Percentiles rank a stretch among this genome's conserved stretches.
Evolutionary conservation across 1,140 invertebrate species (phyloP).

Genomic region (Amyelois transitella): DNA sequence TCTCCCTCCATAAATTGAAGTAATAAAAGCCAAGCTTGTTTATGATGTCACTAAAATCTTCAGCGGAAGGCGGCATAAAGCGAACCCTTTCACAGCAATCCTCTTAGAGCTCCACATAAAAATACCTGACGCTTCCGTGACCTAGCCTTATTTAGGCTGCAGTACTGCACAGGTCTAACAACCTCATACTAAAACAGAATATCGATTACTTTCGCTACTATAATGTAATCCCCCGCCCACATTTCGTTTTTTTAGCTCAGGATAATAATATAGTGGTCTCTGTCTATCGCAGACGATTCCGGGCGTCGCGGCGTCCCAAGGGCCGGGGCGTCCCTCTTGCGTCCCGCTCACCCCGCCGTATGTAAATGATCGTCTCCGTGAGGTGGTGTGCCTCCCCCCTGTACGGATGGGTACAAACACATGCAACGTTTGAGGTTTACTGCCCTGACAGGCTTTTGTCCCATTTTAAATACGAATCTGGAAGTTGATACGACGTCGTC

Average conservation of each 20-base stretch:
- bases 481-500: constrained; percentile 39
- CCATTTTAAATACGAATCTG: constrained; percentile 66
- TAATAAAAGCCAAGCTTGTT: constrained; percentile 20
- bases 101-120: constrained; percentile 24
- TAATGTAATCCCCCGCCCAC: constrained; percentile 74
- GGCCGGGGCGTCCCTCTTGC: constrained; percentile 54
- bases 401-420: constrained; percentile 29
- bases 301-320: constrained; percentile 32
- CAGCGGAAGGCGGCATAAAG: not conserved
- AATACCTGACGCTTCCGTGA: constrained; percentile 28
- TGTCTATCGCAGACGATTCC: constrained; percentile 42
- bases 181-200: constrained; percentile 72
- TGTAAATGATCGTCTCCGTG: constrained; percentile 68
- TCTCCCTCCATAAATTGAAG: not conserved
- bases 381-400: constrained; percentile 42
- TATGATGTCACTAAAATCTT: constrained; percentile 18
- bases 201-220: constrained; percentile 79
- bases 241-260: constrained; percentile 75
- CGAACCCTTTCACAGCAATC: constrained; percentile 14
- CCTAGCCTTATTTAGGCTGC: constrained; percentile 61
- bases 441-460: constrained; percentile 68
- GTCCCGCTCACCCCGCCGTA: constrained; percentile 56
- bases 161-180: constrained; percentile 62
- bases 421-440: constrained; percentile 61
- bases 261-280: constrained; percentile 74